A percentile compares a stretch with the other conserved stretches of the same genome.
phyloP scores from a whole-genome alignment of 2,113 vertebrate species.

The Crotalus tigris region DNA sequence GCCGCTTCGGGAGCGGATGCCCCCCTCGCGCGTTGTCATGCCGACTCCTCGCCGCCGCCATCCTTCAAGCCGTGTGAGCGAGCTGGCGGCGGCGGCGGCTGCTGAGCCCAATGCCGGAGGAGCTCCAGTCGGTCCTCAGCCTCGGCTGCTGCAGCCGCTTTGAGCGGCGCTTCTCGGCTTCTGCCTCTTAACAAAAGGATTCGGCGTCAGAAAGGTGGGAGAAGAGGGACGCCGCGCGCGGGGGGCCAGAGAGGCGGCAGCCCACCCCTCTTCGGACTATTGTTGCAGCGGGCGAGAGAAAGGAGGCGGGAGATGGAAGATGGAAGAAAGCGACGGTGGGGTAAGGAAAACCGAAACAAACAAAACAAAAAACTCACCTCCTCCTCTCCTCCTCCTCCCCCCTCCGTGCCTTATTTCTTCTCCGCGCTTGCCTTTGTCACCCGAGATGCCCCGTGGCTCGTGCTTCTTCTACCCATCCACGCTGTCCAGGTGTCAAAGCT shows the following conservation, averaged over 20 bases:
- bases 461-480: neutral
- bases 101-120: neutral
- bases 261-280: neutral
- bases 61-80: neutral
- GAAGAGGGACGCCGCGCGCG: neutral
- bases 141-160: neutral
- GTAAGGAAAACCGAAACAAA: neutral
- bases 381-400: neutral
- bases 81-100: neutral
- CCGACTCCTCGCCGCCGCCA: neutral
- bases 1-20: neutral
- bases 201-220: neutral
- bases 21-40: neutral
- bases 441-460: neutral
- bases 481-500: neutral
- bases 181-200: neutral
- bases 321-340: conserved; percentile 20
- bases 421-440: neutral
- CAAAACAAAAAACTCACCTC: neutral
- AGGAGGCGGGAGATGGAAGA: conserved; percentile 19
- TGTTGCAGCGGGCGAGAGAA: neutral
- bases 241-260: too few species aligned
- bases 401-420: neutral
- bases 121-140: neutral
- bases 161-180: neutral